Conservation (phyloP, 2,888 invertebrate species). For the Cantharis lateralis region DNA sequence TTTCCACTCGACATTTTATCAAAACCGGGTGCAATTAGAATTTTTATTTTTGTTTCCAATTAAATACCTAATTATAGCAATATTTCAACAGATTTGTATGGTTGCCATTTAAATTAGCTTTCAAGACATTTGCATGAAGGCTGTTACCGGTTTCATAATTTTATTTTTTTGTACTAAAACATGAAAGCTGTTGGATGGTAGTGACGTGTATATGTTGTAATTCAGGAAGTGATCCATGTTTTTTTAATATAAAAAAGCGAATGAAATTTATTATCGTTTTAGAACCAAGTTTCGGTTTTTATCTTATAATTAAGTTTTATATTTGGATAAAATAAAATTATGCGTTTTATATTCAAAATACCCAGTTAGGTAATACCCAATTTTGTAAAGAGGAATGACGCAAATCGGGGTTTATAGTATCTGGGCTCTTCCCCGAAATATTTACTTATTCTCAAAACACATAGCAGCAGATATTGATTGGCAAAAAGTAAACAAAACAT, state of each 20-base stretch:
- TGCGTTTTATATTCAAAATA: not conserved
- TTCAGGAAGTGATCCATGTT: not conserved
- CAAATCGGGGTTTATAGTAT: constrained; percentile 19
- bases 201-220: not conserved
- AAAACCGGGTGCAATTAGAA: not conserved
- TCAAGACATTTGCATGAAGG: not conserved
- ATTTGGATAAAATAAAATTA: not conserved
- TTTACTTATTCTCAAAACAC: constrained; percentile 28
- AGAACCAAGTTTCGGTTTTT: not conserved
- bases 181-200: not conserved
- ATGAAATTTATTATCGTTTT: not conserved
- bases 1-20: not conserved
- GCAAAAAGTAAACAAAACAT: constrained; percentile 21
- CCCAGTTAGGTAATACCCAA: constrained; percentile 21
- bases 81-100: not conserved
- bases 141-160: not conserved
- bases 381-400: constrained; percentile 15
- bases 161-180: not conserved
- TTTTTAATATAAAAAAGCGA: not conserved
- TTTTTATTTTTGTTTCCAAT: not conserved
- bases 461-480: constrained; percentile 22
- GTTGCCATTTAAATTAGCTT: not conserved
- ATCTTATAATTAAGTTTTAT: not conserved
- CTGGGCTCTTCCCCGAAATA: constrained; percentile 14
- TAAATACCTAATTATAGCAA: not conserved